Evolutionary conservation across 2,113 vertebrate genomes (phyloP).

Genomic region (Axis porcinus): DNA sequence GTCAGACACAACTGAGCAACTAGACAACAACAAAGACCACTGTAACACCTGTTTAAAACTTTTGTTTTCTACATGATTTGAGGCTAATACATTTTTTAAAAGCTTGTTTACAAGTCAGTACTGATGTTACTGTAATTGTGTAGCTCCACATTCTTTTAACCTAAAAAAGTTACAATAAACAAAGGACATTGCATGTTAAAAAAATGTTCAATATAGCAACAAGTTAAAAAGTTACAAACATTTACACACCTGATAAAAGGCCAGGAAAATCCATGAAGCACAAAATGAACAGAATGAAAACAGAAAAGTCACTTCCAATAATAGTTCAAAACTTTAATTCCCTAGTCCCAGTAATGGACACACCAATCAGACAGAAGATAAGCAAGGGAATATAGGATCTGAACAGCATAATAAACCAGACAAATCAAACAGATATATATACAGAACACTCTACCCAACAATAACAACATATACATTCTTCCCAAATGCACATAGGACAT

Average conservation of each 20-base stretch:
- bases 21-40: not conserved
- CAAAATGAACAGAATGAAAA: not conserved
- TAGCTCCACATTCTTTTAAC: not conserved
- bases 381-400: not conserved
- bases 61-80: not conserved
- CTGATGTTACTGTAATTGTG: not conserved
- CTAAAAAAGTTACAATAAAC: not conserved
- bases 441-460: not conserved
- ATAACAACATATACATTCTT: not conserved
- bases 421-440: not conserved
- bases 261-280: not conserved
- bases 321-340: not conserved
- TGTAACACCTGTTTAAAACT: not conserved
- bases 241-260: not conserved
- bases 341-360: not conserved
- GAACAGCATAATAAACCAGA: not conserved
- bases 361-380: not conserved
- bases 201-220: not conserved
- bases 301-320: not conserved
- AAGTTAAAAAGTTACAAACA: not conserved
- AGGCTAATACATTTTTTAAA: not conserved
- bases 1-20: accelerated
- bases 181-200: not conserved
- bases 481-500: not conserved
- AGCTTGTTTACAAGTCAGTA: not conserved